A percentile compares a stretch with the other conserved stretches of the same genome.
Conservation (phyloP, 2,113 vertebrate species). For the Tonatia bakeri region DNA sequence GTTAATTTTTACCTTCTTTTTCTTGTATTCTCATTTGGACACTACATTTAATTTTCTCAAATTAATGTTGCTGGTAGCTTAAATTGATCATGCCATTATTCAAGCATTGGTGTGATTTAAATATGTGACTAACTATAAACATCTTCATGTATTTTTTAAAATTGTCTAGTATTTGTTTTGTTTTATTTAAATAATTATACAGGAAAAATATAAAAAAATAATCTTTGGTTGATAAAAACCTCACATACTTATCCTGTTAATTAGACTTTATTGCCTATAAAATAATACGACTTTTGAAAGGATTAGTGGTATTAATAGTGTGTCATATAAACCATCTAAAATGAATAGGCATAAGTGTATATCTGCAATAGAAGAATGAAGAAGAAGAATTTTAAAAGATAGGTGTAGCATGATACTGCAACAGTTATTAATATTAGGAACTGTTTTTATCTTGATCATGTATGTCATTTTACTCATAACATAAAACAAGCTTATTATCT, state of each 20-base stretch:
- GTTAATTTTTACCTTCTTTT: background rate
- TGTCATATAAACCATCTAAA: background rate
- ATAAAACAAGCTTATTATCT: background rate
- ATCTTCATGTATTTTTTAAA: background rate
- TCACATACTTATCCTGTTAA: background rate
- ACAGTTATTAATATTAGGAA: background rate
- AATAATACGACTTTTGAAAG: background rate
- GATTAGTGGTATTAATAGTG: background rate
- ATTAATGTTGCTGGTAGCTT: background rate
- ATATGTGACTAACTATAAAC: background rate
- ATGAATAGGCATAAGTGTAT: background rate
- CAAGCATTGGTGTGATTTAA: background rate
- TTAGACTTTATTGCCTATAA: background rate
- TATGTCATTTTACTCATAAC: background rate
- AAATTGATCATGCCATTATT: background rate
- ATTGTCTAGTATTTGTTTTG: background rate
- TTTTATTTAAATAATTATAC: background rate
- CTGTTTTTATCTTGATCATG: background rate
- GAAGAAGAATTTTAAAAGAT: background rate
- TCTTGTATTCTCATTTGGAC: background rate
- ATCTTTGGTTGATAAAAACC: background rate
- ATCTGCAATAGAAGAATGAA: background rate
- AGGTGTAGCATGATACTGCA: background rate
- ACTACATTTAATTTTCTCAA: background rate
- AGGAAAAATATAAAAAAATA: background rate